These are phyloP conservation scores for Apocheima hispidaria DNA, from an alignment of 2,888 invertebrate genomes.

Conservation along the genomic window DNA sequence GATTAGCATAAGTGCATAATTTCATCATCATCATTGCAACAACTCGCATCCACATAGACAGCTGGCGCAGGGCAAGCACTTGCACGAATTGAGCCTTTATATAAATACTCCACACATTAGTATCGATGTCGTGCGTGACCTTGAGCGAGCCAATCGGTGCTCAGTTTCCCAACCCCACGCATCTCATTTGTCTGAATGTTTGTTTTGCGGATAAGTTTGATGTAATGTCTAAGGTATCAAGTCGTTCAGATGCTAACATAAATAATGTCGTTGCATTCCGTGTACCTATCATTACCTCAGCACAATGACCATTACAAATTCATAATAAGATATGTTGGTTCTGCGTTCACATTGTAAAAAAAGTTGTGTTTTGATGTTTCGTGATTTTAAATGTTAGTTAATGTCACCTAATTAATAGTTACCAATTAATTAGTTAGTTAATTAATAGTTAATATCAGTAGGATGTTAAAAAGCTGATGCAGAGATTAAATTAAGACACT, in stretches of 20 bases:
- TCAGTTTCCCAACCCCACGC: not conserved
- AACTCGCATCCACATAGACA: not conserved
- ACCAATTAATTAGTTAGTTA: too few relatives aligned
- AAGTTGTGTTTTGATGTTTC: too few relatives aligned
- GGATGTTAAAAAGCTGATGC: too few relatives aligned
- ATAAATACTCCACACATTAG: not conserved
- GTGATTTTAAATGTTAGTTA: too few relatives aligned
- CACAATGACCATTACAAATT: not conserved
- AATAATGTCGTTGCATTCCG: too few relatives aligned
- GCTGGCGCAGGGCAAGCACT: not conserved
- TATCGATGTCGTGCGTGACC: not conserved
- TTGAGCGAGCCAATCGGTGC: not conserved
- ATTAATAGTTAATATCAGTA: too few relatives aligned
- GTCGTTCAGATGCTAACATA: not conserved
- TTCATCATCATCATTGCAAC: conserved; percentile 60
- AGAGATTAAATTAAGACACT: conserved; percentile 3
- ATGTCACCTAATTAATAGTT: too few relatives aligned
- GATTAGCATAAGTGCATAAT: conserved; percentile 74
- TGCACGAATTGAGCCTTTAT: not conserved
- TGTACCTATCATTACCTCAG: too few relatives aligned
- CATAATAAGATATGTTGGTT: not conserved
- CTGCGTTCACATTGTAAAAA: not conserved
- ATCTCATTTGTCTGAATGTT: not conserved
- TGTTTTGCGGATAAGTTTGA: not conserved
- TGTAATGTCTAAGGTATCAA: not conserved